Evolutionary conservation across 2,888 invertebrate genomes (phyloP).

Genomic region (Melieria omissa): DNA sequence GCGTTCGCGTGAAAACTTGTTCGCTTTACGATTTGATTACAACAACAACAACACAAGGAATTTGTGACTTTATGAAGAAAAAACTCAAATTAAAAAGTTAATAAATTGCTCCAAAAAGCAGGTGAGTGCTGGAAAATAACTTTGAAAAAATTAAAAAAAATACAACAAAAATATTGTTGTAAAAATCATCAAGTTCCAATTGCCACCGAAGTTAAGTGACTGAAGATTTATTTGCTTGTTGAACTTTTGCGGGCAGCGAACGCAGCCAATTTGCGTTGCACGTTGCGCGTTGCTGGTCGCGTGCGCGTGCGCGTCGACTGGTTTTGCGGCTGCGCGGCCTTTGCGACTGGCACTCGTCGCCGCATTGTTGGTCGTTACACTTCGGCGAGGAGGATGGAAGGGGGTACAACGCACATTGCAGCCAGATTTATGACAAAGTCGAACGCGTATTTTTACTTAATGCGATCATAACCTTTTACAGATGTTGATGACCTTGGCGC

Average conservation of each 20-base stretch:
- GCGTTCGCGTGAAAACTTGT: not conserved
- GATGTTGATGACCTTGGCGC: not conserved
- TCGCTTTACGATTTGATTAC: not conserved
- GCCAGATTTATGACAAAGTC: conserved; percentile 4
- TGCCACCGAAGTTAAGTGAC: conserved; percentile 30
- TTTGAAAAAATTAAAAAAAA: conserved; percentile 7
- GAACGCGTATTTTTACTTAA: conserved; percentile 5
- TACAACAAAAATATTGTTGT: not conserved
- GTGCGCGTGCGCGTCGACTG: no score
- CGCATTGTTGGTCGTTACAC: not conserved
- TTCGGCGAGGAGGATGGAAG: not conserved
- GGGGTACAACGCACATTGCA: not conserved
- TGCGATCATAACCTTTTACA: conserved; percentile 10
- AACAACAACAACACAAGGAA: conserved; percentile 2
- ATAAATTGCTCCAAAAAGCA: no score
- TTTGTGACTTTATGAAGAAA: no score
- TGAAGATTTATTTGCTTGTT: conserved; percentile 39
- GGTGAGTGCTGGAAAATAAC: no score
- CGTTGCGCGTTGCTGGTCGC: not conserved
- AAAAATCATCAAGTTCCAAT: conserved; percentile 36
- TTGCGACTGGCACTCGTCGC: not conserved
- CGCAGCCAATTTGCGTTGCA: no score
- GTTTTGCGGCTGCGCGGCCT: not conserved
- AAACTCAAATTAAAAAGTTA: no score
- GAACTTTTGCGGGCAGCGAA: conserved; percentile 17